Evolutionary conservation across 2,797 vertebrate genomes (phyloP).

Genomic region (Coilia nasus): DNA sequence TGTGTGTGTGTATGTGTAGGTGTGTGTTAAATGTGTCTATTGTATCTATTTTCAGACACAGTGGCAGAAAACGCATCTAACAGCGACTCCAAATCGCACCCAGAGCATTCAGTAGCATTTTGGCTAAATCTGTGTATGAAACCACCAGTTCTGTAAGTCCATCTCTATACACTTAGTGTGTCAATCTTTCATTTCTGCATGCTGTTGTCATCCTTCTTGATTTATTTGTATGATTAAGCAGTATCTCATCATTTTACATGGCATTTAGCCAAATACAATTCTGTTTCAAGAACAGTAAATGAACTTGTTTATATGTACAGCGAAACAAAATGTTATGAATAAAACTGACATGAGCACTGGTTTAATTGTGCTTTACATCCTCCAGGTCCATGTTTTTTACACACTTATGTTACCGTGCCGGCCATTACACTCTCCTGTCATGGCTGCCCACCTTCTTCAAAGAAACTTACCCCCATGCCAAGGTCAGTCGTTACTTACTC

Average conservation of each 20-base stretch:
- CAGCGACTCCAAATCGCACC: no score
- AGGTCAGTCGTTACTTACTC: no score
- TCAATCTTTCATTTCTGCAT: conserved; percentile 24
- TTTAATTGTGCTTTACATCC: not conserved
- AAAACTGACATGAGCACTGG: no score
- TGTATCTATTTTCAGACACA: not conserved
- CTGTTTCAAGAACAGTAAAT: no score
- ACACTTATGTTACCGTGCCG: conserved; percentile 80
- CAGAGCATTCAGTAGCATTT: not conserved
- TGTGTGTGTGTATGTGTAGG: no score
- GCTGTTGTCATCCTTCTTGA: not conserved
- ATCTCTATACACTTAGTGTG: not conserved
- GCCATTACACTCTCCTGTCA: conserved; percentile 84
- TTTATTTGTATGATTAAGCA: not conserved
- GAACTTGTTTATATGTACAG: no score
- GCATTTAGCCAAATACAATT: no score
- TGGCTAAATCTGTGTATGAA: not conserved
- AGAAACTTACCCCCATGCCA: conserved; percentile 80
- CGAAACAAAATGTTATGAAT: no score
- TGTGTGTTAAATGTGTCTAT: no score
- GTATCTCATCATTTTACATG: no score
- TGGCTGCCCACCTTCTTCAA: conserved; percentile 94
- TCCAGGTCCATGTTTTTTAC: conserved; percentile 84
- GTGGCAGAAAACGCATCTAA: not conserved
- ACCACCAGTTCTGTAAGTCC: not conserved